Evolutionary conservation across 2,888 invertebrate species (phyloP), one percentile per base, ranked within the genome.

Genomic region (Synanthedon myopaeformis): DNA sequence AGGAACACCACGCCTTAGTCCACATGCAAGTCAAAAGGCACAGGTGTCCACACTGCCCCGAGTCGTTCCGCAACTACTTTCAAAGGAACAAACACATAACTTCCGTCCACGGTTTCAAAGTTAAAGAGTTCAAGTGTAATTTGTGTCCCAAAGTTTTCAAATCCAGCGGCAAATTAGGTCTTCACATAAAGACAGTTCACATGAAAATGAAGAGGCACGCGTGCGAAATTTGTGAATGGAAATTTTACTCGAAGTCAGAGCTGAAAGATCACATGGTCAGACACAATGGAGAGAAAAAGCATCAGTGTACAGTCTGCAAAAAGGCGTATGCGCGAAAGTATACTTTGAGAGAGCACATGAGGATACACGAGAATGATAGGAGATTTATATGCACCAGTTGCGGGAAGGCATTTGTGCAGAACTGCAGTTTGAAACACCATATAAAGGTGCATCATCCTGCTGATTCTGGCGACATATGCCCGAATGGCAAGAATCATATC

Each of bases 231-330:
- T 90, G 89, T 51, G 89, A 89, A 10, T 89, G 89, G 76, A 82
- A 84, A 53, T 89, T 89, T 61, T 89, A 88, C 58, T 87, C 89
- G 0, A 87, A 83, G 35, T 85, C 86, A 0, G 89, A 89, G 53
- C 69, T 90, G n/a, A 88, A 86, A 42, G 83, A 86, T 12, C 90
- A 90, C 49, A 89, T 89, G 86, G 61, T 89, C 0, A 77, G 82
- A 8, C 89, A 90, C 48, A 82, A 81, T 0, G 89, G 89, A 0
- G 89, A 89, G 54, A 75, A 84, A 4, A 88, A 85, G 54, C 85
- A 79, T 51, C 78, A 85, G 45, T 90, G 90, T 55, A 72, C 65
- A 1, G 59, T 89, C 0, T 90, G 90, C 53, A 82, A 83, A 52
- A 89, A 89, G 55, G 72, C 84, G 0, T 90, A 89, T 53, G 83